phyloP scores from a whole-genome alignment of 2,113 vertebrate species.

The Aptenodytes patagonicus region DNA sequence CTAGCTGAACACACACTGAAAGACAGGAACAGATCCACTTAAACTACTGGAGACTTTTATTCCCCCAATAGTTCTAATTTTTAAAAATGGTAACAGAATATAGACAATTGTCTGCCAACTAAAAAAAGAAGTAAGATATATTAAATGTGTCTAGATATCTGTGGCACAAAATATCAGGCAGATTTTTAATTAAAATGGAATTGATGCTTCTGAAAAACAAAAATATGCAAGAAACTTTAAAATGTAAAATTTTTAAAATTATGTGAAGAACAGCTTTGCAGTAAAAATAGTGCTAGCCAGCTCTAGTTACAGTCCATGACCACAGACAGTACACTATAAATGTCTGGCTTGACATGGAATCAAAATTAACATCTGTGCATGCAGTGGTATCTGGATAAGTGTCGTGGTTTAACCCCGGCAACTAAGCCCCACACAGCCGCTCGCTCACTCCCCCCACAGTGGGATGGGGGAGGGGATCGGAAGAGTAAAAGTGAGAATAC shows the following conservation, averaged over 20 bases:
- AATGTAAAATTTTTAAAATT: not conserved
- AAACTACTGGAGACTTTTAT: not conserved
- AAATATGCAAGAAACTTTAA: not conserved
- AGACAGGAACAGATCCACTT: not conserved
- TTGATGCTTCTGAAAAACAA: not conserved
- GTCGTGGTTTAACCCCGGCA: too few relatives aligned
- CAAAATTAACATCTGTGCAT: conserved; percentile 9
- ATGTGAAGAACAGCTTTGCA: not conserved
- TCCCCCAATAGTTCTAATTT: not conserved
- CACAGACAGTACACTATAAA: not conserved
- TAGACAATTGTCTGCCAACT: not conserved
- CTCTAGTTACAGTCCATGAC: not conserved
- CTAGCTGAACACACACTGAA: not conserved
- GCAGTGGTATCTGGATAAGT: not conserved
- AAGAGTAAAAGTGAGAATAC: too few relatives aligned
- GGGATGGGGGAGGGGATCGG: too few relatives aligned
- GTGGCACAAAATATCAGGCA: not conserved
- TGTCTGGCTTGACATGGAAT: not conserved
- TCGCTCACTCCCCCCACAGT: too few relatives aligned
- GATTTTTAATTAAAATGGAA: not conserved
- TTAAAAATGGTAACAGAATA: not conserved
- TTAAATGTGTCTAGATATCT: not conserved
- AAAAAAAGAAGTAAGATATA: not conserved
- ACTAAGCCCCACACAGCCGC: too few relatives aligned
- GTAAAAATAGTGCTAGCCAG: not conserved